Percentiles rank a stretch among this genome's conserved stretches.
Conservation (phyloP, 2,888 invertebrate genomes). For the Diplazon laetatorius region DNA sequence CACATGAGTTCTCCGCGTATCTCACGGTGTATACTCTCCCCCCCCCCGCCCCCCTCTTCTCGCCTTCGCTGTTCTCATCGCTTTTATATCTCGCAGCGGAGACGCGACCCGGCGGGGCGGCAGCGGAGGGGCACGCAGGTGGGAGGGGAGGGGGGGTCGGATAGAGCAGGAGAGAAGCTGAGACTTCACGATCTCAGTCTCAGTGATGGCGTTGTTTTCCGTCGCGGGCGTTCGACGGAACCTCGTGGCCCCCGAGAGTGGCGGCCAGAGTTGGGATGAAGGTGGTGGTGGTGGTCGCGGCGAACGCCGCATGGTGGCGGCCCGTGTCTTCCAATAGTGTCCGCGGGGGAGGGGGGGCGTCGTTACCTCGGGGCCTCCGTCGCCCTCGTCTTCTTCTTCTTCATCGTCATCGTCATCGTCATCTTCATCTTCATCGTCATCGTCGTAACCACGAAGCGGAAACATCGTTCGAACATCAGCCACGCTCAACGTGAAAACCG, state of each 20-base stretch:
- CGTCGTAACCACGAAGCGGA: conserved; percentile 25
- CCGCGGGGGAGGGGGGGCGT: conserved; percentile 67
- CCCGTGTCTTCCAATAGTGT: no score
- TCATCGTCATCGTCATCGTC: conserved; percentile 48
- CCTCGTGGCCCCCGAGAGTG: conserved; percentile 28
- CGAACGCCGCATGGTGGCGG: conserved; percentile 67
- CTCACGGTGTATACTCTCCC: background rate
- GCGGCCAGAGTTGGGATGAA: conserved; percentile 64
- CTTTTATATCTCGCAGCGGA: background rate
- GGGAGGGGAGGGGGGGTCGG: background rate
- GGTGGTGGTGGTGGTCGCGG: conserved; percentile 68
- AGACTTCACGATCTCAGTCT: conserved; percentile 30
- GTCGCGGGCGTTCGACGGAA: conserved; percentile 15
- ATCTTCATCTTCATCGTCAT: conserved; percentile 30
- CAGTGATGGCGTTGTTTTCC: conserved; percentile 27
- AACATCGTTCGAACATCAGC: conserved; percentile 25
- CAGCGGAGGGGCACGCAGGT: no score
- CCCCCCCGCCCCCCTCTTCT: conserved; percentile 8
- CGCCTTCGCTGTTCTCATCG: background rate
- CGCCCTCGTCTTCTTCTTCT: conserved; percentile 50
- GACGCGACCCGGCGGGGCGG: no score
- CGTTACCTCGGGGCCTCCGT: conserved; percentile 49
- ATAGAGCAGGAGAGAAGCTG: conserved; percentile 19
- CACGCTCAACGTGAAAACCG: conserved; percentile 24
- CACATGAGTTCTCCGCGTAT: conserved; percentile 9